Evolutionary conservation across 2,888 invertebrate species (phyloP).

Genomic region (Neria commutata): DNA sequence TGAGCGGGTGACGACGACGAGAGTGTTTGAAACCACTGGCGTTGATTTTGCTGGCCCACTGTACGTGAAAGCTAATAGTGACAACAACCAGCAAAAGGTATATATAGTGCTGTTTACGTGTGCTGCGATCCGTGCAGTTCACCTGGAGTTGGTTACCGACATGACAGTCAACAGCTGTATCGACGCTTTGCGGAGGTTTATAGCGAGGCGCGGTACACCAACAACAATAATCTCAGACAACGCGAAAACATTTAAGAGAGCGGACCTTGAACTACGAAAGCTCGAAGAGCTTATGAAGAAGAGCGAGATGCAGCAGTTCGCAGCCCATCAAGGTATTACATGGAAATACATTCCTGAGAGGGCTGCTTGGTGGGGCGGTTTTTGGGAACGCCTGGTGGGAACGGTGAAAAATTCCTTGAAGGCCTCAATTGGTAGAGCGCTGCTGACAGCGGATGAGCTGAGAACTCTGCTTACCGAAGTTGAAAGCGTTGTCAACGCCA

Average conservation of each 20-base stretch:
- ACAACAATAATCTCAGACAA: slow-evolving; percentile 25
- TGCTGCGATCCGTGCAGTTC: slow-evolving; percentile 14
- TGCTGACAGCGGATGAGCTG: no score
- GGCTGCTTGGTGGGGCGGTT: no score
- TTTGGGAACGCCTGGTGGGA: no score
- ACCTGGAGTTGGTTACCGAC: slow-evolving; percentile 27
- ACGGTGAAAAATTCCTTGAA: no score
- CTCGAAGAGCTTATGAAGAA: no score
- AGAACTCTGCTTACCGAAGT: neutral
- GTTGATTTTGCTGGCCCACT: slow-evolving; percentile 5
- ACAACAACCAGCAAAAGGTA: neutral
- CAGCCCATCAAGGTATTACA: no score
- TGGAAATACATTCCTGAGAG: no score
- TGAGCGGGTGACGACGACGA: neutral
- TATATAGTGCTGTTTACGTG: neutral
- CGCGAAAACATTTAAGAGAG: slow-evolving; percentile 26
- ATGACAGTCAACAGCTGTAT: slow-evolving; percentile 27
- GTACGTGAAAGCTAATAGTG: neutral
- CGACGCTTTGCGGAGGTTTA: slow-evolving; percentile 26
- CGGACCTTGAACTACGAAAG: no score
- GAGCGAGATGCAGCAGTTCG: no score
- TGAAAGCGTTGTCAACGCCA: neutral
- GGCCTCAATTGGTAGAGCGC: no score
- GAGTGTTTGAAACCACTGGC: neutral
- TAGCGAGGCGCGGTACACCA: slow-evolving; percentile 24